These are phyloP conservation scores for Origma solitaria DNA, from an alignment of 2,113 vertebrate genomes.

Conservation along the genomic window DNA sequence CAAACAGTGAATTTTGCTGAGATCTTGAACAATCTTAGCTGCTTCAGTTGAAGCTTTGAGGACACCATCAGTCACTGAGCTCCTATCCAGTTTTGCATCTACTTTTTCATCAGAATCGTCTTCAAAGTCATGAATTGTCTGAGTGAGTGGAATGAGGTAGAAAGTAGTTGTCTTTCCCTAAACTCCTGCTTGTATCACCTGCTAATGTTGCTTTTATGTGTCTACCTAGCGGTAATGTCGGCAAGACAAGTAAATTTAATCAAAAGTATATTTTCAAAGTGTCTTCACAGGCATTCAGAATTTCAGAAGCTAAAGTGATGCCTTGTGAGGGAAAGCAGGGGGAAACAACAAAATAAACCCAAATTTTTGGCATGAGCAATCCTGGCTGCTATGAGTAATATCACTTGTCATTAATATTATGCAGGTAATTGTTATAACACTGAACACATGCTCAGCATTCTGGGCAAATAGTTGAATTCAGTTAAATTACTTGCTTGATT, in stretches of 20 bases:
- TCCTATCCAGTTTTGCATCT: neutral
- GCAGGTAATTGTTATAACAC: neutral
- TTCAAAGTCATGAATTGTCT: neutral
- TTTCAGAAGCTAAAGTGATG: neutral
- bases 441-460: neutral
- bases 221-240: neutral
- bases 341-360: neutral
- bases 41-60: neutral
- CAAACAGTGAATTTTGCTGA: neutral
- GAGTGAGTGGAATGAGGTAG: neutral
- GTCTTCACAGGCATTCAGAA: neutral
- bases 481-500: neutral
- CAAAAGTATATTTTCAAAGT: neutral
- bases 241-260: neutral
- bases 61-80: neutral
- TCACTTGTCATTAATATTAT: neutral
- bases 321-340: neutral
- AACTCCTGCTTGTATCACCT: neutral
- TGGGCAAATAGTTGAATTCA: neutral
- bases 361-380: neutral
- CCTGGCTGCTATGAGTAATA: neutral
- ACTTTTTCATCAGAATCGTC: neutral
- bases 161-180: neutral
- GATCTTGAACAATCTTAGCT: neutral
- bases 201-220: neutral